A percentile compares a stretch with the other conserved stretches of the same genome.
Evolutionary conservation across 37 sponge, comb jelly and placozoan species (phyloP).

Genomic region (Eunapius fragilis): DNA sequence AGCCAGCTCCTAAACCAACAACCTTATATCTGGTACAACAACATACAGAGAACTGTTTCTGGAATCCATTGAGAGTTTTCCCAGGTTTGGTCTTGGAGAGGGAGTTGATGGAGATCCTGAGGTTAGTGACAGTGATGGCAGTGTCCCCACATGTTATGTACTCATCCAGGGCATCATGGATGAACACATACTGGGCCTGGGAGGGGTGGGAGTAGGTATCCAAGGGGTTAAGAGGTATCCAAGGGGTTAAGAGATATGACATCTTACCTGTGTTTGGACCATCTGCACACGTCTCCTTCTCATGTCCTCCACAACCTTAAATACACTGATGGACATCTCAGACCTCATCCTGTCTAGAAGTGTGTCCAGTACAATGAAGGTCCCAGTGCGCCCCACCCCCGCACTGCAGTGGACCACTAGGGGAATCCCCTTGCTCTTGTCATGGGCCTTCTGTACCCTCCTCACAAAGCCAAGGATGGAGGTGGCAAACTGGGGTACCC

Average conservation of each 20-base stretch:
- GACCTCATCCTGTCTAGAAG: slow-evolving; percentile 68
- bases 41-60: slow-evolving; percentile 44
- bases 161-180: slow-evolving; percentile 80
- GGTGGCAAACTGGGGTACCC: slow-evolving; percentile 88
- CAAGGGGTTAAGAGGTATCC: not conserved
- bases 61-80: slow-evolving; percentile 56
- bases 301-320: slow-evolving; percentile 59
- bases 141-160: slow-evolving; percentile 73
- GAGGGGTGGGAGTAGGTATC: not conserved
- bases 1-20: not conserved
- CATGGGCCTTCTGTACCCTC: slow-evolving; percentile 62
- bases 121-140: slow-evolving; percentile 11
- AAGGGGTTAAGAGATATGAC: not conserved
- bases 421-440: slow-evolving; percentile 36
- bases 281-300: slow-evolving; percentile 60
- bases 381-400: slow-evolving; percentile 85
- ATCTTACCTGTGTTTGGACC: slow-evolving; percentile 88
- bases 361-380: slow-evolving; percentile 79
- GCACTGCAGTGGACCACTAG: slow-evolving; percentile 91
- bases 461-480: slow-evolving; percentile 74
- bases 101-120: slow-evolving; percentile 34
- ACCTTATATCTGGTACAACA: not conserved
- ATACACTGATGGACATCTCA: slow-evolving; percentile 58
- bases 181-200: slow-evolving; percentile 78
- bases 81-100: slow-evolving; percentile 44